phyloP scores from a whole-genome alignment of 2,113 vertebrate genomes.

The Herpetotheres cachinnans region DNA sequence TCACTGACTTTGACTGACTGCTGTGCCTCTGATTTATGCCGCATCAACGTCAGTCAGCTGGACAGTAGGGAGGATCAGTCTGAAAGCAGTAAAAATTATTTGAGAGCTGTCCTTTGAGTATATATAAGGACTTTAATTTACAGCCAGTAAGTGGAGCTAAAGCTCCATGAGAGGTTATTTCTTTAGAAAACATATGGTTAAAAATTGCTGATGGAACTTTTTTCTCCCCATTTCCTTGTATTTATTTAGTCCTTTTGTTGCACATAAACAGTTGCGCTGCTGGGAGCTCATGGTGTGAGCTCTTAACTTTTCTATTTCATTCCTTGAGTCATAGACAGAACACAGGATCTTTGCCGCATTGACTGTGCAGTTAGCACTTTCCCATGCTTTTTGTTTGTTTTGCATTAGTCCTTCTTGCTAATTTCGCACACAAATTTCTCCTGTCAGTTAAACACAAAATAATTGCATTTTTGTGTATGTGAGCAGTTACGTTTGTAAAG shows the following conservation, averaged over 20 bases:
- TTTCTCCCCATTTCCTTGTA: slow-evolving; percentile 6
- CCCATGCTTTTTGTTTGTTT: neutral
- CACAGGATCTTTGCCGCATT: slow-evolving; percentile 12
- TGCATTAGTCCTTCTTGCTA: neutral
- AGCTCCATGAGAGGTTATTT: slow-evolving; percentile 40
- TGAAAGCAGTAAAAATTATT: neutral
- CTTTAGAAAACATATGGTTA: neutral
- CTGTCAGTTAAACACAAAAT: neutral
- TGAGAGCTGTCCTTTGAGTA: neutral
- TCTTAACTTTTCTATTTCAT: slow-evolving; percentile 60
- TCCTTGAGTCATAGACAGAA: slow-evolving; percentile 12
- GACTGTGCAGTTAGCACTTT: neutral
- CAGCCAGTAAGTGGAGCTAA: slow-evolving; percentile 79
- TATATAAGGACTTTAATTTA: slow-evolving; percentile 45
- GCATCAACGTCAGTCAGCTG: neutral
- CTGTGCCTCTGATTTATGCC: neutral
- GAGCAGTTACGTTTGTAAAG: neutral
- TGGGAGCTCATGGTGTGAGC: slow-evolving; percentile 35
- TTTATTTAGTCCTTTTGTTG: slow-evolving; percentile 47
- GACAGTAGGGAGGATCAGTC: neutral
- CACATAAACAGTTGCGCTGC: slow-evolving; percentile 12
- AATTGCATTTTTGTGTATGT: neutral
- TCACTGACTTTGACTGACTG: neutral
- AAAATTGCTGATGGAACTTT: slow-evolving; percentile 23
- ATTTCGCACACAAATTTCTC: neutral